Conservation (phyloP, 2,888 invertebrate genomes). For the Tenthredo notha region DNA sequence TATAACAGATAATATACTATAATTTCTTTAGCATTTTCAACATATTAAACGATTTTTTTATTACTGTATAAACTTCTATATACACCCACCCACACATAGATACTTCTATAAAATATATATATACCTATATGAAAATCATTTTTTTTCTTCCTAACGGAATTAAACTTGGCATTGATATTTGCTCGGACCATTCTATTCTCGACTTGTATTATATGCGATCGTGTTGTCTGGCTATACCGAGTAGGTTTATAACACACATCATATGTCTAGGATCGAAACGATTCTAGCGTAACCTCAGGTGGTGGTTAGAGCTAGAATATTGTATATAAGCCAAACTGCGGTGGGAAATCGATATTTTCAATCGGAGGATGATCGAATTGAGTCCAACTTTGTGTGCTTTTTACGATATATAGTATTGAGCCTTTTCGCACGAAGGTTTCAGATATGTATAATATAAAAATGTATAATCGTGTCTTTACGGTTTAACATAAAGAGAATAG, state of each 20-base stretch:
- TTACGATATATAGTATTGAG: neutral
- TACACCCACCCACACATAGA: neutral
- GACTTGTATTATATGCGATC: neutral
- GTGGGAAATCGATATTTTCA: neutral
- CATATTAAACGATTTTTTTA: neutral
- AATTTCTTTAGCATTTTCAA: neutral
- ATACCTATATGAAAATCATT: neutral
- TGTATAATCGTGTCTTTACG: no score
- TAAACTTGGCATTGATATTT: constrained; percentile 30
- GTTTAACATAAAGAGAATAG: no score
- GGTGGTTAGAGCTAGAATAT: neutral
- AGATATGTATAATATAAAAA: no score
- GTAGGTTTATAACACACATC: neutral
- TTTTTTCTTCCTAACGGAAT: neutral
- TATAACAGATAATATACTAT: no score
- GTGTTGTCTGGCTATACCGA: neutral
- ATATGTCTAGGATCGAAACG: neutral
- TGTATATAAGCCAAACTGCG: neutral
- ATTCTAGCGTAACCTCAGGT: neutral
- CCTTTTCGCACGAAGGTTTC: neutral
- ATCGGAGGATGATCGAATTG: constrained; percentile 7
- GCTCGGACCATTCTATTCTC: neutral
- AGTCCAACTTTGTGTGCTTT: neutral
- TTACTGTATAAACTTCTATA: neutral
- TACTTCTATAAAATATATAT: neutral